Percentiles rank a stretch among this genome's conserved stretches.
Conservation (phyloP, 2,797 vertebrate genomes). For the Rhynchonycteris naso region DNA sequence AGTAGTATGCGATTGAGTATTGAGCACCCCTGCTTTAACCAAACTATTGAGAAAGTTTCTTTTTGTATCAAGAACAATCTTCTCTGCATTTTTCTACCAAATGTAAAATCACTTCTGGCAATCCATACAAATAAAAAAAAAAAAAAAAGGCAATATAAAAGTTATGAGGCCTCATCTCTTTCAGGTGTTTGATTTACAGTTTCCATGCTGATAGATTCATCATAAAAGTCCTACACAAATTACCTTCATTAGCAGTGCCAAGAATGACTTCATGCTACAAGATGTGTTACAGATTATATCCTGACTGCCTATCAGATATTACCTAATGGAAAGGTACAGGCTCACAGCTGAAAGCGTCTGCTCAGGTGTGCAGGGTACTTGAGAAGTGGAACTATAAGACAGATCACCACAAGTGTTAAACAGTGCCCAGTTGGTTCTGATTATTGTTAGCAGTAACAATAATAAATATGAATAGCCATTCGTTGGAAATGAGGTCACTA, state of each 20-base stretch:
- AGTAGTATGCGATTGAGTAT: too few species aligned
- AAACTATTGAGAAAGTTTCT: slow-evolving; percentile 4
- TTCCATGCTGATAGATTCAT: slow-evolving; percentile 10
- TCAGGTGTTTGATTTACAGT: slow-evolving; percentile 13
- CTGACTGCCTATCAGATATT: not conserved
- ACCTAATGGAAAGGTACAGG: slow-evolving; percentile 4
- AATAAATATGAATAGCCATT: slow-evolving; percentile 46
- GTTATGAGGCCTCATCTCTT: not conserved
- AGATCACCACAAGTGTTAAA: not conserved
- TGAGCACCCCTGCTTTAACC: too few species aligned
- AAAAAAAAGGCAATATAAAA: not conserved
- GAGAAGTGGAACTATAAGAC: not conserved
- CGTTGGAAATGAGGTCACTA: not conserved
- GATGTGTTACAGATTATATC: not conserved
- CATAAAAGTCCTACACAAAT: slow-evolving; percentile 21
- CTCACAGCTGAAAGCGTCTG: not conserved
- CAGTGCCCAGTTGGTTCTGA: not conserved
- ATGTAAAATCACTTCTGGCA: not conserved
- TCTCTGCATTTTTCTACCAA: not conserved
- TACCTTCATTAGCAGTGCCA: not conserved
- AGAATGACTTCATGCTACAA: not conserved
- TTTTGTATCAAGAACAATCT: not conserved
- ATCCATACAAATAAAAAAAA: not conserved
- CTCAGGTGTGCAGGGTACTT: not conserved
- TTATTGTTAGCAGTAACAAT: slow-evolving; percentile 38